Percentiles rank a stretch among this genome's conserved stretches.
These are phyloP conservation scores for Napeogenes sylphis DNA, from an alignment of 2,888 invertebrate genomes.

Conservation along the genomic window DNA sequence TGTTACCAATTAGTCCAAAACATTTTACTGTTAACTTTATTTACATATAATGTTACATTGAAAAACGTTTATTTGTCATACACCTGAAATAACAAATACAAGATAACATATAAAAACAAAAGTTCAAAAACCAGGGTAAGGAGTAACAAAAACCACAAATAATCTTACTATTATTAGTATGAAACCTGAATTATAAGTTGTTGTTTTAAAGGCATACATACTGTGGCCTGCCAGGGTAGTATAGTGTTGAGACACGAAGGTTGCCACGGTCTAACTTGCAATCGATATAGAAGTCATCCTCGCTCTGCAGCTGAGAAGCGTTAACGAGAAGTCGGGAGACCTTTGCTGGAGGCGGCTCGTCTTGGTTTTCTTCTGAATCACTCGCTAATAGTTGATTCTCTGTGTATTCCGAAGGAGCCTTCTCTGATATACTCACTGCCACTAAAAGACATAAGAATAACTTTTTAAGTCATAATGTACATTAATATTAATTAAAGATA, in stretches of 20 bases:
- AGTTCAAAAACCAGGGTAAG: too few relatives aligned
- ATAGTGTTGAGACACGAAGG: conserved; percentile 78
- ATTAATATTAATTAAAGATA: background rate
- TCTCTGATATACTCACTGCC: background rate
- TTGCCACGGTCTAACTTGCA: conserved; percentile 76
- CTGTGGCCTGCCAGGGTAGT: conserved; percentile 80
- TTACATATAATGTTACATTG: too few relatives aligned
- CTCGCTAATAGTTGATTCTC: conserved; percentile 53
- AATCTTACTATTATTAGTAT: too few relatives aligned
- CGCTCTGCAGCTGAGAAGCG: background rate
- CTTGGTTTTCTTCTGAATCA: conserved; percentile 42
- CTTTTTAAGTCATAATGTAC: background rate
- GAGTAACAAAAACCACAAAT: too few relatives aligned
- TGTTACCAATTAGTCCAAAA: too few relatives aligned
- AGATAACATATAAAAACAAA: too few relatives aligned
- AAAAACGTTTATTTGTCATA: too few relatives aligned
- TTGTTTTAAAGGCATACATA: conserved; percentile 47
- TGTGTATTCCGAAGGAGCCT: conserved; percentile 27
- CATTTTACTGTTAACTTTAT: too few relatives aligned
- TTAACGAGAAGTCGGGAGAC: background rate
- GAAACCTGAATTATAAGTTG: too few relatives aligned
- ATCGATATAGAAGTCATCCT: conserved; percentile 77
- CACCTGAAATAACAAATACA: too few relatives aligned
- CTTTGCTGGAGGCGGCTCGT: conserved; percentile 10
- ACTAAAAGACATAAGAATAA: background rate